Conservation (phyloP, 2,797 vertebrate species). For the Phataginus tricuspis region DNA sequence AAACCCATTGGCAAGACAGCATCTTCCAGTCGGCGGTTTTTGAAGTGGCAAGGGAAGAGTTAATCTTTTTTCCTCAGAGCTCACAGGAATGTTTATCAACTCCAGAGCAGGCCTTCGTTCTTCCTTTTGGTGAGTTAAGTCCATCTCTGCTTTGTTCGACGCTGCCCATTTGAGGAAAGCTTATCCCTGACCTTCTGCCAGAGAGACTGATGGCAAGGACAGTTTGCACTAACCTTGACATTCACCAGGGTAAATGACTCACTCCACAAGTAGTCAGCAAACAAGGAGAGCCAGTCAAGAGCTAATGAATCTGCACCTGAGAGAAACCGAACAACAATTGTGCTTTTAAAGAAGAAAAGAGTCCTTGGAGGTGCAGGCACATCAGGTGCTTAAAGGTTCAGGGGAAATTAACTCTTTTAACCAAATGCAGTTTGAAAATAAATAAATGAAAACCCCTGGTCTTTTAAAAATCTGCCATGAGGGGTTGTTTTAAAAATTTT, state of each 20-base stretch:
- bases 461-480: slow-evolving; percentile 1
- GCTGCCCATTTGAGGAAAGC: slow-evolving; percentile 92
- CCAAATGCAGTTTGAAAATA: slow-evolving; percentile 35
- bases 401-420: slow-evolving; percentile 76
- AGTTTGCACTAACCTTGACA: slow-evolving; percentile 94
- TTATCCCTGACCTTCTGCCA: slow-evolving; percentile 95
- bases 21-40: slow-evolving; percentile 10
- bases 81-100: slow-evolving; percentile 89
- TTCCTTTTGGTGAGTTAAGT: slow-evolving; percentile 90
- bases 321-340: slow-evolving; percentile 88
- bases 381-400: slow-evolving; percentile 71
- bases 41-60: slow-evolving; percentile 82
- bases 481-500: too few species aligned
- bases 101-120: slow-evolving; percentile 86
- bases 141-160: slow-evolving; percentile 89
- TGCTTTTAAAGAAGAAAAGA: slow-evolving; percentile 87
- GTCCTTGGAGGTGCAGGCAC: slow-evolving; percentile 63
- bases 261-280: slow-evolving; percentile 92
- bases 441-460: slow-evolving; percentile 24
- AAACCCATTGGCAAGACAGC: too few species aligned
- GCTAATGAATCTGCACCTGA: slow-evolving; percentile 91
- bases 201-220: slow-evolving; percentile 95
- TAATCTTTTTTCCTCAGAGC: slow-evolving; percentile 86
- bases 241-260: slow-evolving; percentile 96
- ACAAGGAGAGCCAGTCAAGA: slow-evolving; percentile 90